Base-by-base conservation (phyloP, 2,797 vertebrate genomes). In the Caiman crocodilus region DNA sequence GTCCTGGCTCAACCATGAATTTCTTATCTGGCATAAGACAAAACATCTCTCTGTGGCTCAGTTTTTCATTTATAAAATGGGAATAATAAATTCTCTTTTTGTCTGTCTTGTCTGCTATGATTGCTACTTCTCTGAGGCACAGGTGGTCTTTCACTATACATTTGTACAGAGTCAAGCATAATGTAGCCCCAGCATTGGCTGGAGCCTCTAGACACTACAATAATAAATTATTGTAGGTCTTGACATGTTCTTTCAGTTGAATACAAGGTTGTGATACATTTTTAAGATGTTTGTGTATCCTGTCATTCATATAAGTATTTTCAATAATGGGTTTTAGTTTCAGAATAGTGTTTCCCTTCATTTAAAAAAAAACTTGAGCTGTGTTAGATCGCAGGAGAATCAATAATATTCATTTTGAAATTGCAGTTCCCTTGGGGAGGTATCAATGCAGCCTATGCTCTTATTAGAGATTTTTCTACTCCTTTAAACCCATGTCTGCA, bases 401-500 rank as follows among this genome's bases (percentile, higher is more conserved):
- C 75, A n/a, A 16, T 57, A 78, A 77, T n/a, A 73, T 15, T 71
- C n/a, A 89, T 76, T 89, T 83, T 63, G 83, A 63, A 79, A 58
- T 17, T 5, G 21, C 60, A 60, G 78, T 35, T n/a, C 32, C 84
- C 35, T 71, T 12, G 64, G 64, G 30, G 15, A 65, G 16, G 32
- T 35, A 35, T 71, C 67, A 23, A 71, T 21, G 67, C 17, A 71
- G 20, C 42, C 30, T 35, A 35, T 25, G 59, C 55, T 60, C 58
- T n/a, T 76, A 50, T 50, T 50, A 50, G 64, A 76, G 57, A 63
- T 81, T 57, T 76, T 61, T 59, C 28, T 73, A 67, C 42, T 69
- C 35, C 57, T 55, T 87, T 87, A 83, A 83, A 87, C n/a, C n/a
- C 83, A 17, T 79, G n/a, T 83, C 75, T 87, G 65, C 8, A 85